phyloP scores from a whole-genome alignment of 2,888 invertebrate genomes.

The Pediacus dermestoides region DNA sequence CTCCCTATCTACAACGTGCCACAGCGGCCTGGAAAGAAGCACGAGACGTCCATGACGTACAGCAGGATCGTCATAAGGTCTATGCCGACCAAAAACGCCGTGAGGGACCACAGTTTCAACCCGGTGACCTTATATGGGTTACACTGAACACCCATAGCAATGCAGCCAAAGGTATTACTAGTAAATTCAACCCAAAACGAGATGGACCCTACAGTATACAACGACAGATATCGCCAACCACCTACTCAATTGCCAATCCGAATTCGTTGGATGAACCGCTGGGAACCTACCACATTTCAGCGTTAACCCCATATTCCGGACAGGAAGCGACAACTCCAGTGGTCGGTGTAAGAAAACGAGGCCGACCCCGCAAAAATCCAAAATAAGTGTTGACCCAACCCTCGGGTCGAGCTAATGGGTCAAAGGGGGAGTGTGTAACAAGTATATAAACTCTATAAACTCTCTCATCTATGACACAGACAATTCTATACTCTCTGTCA shows the following conservation, averaged over 20 bases:
- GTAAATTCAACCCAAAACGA: constrained; percentile 6
- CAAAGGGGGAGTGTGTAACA: constrained; percentile 33
- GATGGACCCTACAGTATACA: constrained; percentile 8
- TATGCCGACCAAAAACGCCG: constrained; percentile 6
- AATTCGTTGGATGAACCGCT: constrained; percentile 11
- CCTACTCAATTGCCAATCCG: neutral
- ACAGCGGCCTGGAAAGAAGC: neutral
- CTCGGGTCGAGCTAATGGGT: constrained; percentile 11
- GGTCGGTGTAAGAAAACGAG: constrained; percentile 42
- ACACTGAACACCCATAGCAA: constrained; percentile 3
- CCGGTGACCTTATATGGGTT: constrained; percentile 7
- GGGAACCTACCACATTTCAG: constrained; percentile 10
- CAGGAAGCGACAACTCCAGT: constrained; percentile 50
- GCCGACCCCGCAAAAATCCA: constrained; percentile 12
- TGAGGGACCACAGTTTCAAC: neutral
- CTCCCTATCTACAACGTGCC: constrained; percentile 1
- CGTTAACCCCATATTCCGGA: constrained; percentile 11
- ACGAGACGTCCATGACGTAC: constrained; percentile 3
- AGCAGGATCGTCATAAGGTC: constrained; percentile 6
- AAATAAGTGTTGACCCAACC: constrained; percentile 11
- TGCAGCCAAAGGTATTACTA: constrained; percentile 2
- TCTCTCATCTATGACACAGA: no score
- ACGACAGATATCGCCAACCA: constrained; percentile 1
- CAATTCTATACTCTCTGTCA: no score
- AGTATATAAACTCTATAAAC: neutral